Base-by-base conservation (phyloP, 2,113 vertebrate genomes). In the Pelecanus crispus region DNA sequence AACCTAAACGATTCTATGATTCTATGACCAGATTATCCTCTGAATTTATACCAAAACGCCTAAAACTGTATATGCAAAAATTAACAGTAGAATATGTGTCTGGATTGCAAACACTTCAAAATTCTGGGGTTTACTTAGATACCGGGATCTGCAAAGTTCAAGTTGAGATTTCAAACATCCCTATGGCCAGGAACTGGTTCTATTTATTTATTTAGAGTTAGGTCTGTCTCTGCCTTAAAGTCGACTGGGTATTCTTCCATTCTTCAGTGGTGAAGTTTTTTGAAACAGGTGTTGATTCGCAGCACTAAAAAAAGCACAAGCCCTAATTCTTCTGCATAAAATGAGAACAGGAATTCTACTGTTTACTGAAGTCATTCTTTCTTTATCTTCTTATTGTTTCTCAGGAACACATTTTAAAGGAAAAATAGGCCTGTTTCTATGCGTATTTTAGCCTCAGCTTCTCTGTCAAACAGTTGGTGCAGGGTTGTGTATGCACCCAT, bases 401-500 rank as follows among this genome's bases (percentile, higher is more conserved):
- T 85, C 26, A 65, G 59, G 62, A 91, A 83, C 25, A 32, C 10
- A 36, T 74, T 74, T 93, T 77, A 47, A 71, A 53, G 52, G 58
- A 78, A 63, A 88, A 29, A 1, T 2, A 74, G 44, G 61, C 66
- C 49, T 50, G 42, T 85, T 83, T 86, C 63, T 44, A 0, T 7
- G 68, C 40, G 22, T 67, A 15, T 49, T 86, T 84, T 81, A 71
- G 52, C 55, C 52, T 62, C 24, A 31, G 44, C 34, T 79, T 11
- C 65, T 77, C 78, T 25, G 40, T 19, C 28, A 47, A 71, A 81
- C 0, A 0, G 28, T 55, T 5, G 11, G 38, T 8, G 34, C 24
- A 52, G 47, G 44, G 29, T 16, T 26, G 53, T 0, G 0, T 2
- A 2, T 15, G 58, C 1, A 3, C 50, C 26, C 0, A 0, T 24